Evolutionary conservation across 2,113 vertebrate genomes (phyloP), one percentile per base, ranked within the genome.

Genomic region (Clupea harengus): DNA sequence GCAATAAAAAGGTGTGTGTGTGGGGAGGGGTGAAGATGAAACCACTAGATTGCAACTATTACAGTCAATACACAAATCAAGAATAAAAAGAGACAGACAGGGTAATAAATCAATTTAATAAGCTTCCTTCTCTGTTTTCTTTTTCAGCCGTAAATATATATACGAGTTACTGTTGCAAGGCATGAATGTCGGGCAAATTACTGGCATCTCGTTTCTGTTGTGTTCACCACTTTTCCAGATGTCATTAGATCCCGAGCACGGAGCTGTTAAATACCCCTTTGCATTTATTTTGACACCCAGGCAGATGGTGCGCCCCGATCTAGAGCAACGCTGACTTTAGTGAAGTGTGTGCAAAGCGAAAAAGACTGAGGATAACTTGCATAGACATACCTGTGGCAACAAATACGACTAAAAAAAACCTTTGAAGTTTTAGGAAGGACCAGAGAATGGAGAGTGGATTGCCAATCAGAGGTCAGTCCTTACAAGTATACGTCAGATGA

Each of bases 291-390:
- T 88, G 85, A 89, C 82, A 89, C 85, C 81, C 18, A 85, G 83
- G 88, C 90, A 92, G 91, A 94, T 93, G 91, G 90, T 86, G 81
- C 83, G 84, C 81, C 84, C 80, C 39, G 78, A 82, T 88, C 46
- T 81, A 87, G 82, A 91, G 86, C 44, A 89, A 91, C 85, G 84
- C 86, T 82, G 89, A 90, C 86, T 92, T 93, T 92, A 90, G 84
- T 92, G 84, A 88, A 87, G 88, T 89, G 45, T 85, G 81, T 81
- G 80, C 15, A n/a, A 32, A 47, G 47, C 17, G 6, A 75, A n/a
- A 64, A 1, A 45, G 32, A 82, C 81, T 39, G 39, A 13, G 22
- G 22, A 72, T 5, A 20, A 25, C 72, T 78, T 67, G 11, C n/a
- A 64, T 10, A 64, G 64, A 32, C n/a, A 32, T 60, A 60, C 54